A percentile compares a stretch with the other conserved stretches of the same genome.
phyloP scores from a whole-genome alignment of 37 sponge, comb jelly and placozoan genomes.

The Chondrilla cf. caribensis region DNA sequence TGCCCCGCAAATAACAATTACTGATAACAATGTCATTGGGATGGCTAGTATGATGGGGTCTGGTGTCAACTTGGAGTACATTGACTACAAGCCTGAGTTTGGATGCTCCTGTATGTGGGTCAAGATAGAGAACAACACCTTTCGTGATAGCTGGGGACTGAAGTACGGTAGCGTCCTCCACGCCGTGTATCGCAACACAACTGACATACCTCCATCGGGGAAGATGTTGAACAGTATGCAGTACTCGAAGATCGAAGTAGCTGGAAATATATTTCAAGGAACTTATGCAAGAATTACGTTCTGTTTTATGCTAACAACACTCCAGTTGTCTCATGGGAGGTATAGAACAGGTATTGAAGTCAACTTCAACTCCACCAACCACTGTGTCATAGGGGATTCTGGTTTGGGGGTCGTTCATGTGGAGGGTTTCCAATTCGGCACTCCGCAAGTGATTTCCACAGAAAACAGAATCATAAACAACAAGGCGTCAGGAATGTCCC shows the following conservation, averaged over 20 bases:
- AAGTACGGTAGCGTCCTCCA: neutral
- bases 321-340: too few relatives aligned
- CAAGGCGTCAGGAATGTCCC: neutral
- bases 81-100: neutral
- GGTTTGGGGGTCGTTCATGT: conserved; percentile 1
- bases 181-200: neutral
- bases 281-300: too few relatives aligned
- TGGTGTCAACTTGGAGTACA: neutral
- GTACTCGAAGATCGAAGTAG: neutral
- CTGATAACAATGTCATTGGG: neutral
- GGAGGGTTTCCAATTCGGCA: neutral
- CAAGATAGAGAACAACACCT: neutral
- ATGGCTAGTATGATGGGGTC: neutral
- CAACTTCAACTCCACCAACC: too few relatives aligned
- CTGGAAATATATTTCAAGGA: neutral
- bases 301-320: too few relatives aligned
- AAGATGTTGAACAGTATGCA: neutral
- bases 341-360: too few relatives aligned
- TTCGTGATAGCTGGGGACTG: neutral
- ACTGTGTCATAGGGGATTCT: neutral
- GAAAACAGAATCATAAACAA: neutral
- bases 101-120: neutral
- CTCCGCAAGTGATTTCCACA: neutral
- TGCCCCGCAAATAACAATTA: neutral
- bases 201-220: neutral